phyloP scores from a whole-genome alignment of 2,888 invertebrate genomes.

The Pecten maximus region DNA sequence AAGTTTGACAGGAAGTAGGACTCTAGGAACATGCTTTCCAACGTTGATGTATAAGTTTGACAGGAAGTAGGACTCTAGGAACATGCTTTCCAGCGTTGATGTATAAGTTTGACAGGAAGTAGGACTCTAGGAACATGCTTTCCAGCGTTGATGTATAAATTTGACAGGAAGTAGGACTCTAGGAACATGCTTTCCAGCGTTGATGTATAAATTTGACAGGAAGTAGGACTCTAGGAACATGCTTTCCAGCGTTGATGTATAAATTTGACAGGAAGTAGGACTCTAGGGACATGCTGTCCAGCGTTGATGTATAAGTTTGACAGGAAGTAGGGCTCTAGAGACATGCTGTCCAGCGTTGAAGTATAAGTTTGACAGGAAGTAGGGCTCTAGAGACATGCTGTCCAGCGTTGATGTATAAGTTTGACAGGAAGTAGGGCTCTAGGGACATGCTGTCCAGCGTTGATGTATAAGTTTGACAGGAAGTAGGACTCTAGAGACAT shows the following conservation, averaged over 20 bases:
- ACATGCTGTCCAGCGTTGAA: too few relatives aligned
- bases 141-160: neutral
- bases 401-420: constrained; percentile 54
- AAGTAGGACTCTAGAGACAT: neutral
- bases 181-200: too few relatives aligned
- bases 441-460: neutral
- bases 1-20: neutral
- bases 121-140: neutral
- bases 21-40: too few relatives aligned
- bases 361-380: constrained; percentile 77
- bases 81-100: constrained; percentile 43
- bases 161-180: neutral
- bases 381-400: constrained; percentile 69
- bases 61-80: constrained; percentile 77
- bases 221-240: constrained; percentile 75
- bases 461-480: neutral
- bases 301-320: neutral
- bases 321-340: neutral
- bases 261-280: neutral
- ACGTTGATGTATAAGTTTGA: constrained; percentile 78
- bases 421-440: neutral
- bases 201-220: constrained; percentile 77
- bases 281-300: neutral
- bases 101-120: constrained; percentile 46
- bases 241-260: constrained; percentile 53